Evolutionary conservation across 2,888 invertebrate genomes (phyloP), one percentile per base, ranked within the genome.

Genomic region (Embidobia sp.): DNA sequence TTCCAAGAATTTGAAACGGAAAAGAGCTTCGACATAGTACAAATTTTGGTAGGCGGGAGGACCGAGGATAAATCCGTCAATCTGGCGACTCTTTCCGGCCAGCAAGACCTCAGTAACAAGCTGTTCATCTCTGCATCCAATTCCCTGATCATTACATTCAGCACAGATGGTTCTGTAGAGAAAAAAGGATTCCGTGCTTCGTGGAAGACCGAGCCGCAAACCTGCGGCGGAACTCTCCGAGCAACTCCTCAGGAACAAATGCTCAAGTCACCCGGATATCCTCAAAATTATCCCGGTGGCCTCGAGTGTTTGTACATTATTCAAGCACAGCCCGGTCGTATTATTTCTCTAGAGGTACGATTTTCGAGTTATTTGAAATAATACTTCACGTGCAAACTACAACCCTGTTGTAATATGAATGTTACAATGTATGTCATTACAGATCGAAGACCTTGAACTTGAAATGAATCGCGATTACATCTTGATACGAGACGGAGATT

Each of bases 1-100:
- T 98, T 99, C 91, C 97, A 97, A 92, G 97, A 97, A 91, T 98
- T 99, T 90, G 97, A 98, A 90, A 99, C 98, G 8, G 99, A 99
- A 90, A 95, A 97, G 90, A 95, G 97, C 83, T 97, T 97, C 86
- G 99, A 99, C 90, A 97, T 97, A 69, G 98, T 98, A 57, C 98
- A 98, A 90, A 96, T 99, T 83, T 91, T 98, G 86, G 97, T 97
- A 18, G 99, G 98, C 19, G 98, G 98, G 55, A 93, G 97, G 82
- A 97, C 98, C 11, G 97, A 98, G 91, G 96, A 97, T 82, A 96
- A 97, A 86, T 96, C 97, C 29, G 96, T 96, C 5, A 96, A 95
- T 84, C 91, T 98, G 86, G 97, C 97, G 0, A 97, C 97, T 7
- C 91, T 98, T 22, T 98, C 98, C 7, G 98, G 98, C 79, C 96